Conservation (phyloP, 2,113 vertebrate genomes). For the Rhabdornis inornatus region DNA sequence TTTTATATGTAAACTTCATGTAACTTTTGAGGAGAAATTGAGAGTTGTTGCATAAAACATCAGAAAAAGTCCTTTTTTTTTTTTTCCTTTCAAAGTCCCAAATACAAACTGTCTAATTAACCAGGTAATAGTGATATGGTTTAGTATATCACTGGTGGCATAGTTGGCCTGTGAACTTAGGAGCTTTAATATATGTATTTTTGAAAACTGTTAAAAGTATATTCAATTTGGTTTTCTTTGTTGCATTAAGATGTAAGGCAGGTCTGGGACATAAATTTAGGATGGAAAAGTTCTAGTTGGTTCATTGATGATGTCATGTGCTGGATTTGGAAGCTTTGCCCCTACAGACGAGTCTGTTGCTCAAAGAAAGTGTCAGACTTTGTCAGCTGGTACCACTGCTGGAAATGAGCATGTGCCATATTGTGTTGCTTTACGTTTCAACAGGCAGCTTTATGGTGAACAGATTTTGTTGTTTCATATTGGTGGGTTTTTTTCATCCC, state of each 20-base stretch:
- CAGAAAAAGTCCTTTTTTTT: not conserved
- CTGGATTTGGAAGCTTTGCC: not conserved
- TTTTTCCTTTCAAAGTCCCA: not conserved
- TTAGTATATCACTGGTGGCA: not conserved
- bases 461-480: not conserved
- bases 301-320: not conserved
- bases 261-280: not conserved
- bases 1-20: not conserved
- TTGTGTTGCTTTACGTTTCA: not conserved
- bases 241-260: not conserved
- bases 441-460: not conserved
- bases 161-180: not conserved
- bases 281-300: not conserved
- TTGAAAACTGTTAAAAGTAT: not conserved
- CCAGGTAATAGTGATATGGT: not conserved
- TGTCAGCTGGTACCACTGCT: not conserved
- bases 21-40: not conserved
- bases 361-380: not conserved
- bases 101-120: not conserved
- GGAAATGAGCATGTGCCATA: not conserved
- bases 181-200: not conserved
- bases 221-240: not conserved
- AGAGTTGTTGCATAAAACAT: not conserved
- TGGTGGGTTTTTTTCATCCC: rapidly evolving
- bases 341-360: not conserved